A percentile compares a stretch with the other conserved stretches of the same genome.
phyloP scores from a whole-genome alignment of 1,140 invertebrate genomes.

The Streblospio benedicti region DNA sequence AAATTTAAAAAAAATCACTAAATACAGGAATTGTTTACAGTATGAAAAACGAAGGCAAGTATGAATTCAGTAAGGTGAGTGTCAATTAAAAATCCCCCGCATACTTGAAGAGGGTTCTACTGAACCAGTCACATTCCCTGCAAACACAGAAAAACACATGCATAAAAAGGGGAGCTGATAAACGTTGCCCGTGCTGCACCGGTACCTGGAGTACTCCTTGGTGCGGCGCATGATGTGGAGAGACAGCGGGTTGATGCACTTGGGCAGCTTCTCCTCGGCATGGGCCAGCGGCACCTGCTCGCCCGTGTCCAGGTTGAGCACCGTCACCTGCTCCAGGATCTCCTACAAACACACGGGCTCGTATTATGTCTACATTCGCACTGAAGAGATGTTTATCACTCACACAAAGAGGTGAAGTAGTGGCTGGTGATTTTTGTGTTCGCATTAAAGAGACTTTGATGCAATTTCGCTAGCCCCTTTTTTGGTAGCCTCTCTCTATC shows the following conservation, averaged over 20 bases:
- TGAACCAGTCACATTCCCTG: too few species aligned
- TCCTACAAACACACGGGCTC: slow-evolving; percentile 52
- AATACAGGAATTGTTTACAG: neutral
- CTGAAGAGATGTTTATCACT: slow-evolving; percentile 9
- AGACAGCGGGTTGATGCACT: slow-evolving; percentile 83
- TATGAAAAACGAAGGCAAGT: too few species aligned
- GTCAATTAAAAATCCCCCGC: too few species aligned
- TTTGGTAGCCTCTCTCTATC: too few species aligned
- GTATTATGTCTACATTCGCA: slow-evolving; percentile 10
- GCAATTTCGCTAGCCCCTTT: too few species aligned
- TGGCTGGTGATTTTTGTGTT: slow-evolving; percentile 17
- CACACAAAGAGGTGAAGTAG: slow-evolving; percentile 7
- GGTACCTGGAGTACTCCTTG: slow-evolving; percentile 71
- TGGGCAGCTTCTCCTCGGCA: slow-evolving; percentile 80
- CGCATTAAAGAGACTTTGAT: too few species aligned
- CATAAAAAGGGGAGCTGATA: too few species aligned
- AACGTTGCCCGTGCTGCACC: too few species aligned
- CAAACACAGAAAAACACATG: too few species aligned
- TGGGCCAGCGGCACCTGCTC: slow-evolving; percentile 77
- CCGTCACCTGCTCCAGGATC: slow-evolving; percentile 84
- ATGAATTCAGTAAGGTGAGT: too few species aligned
- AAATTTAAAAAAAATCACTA: neutral
- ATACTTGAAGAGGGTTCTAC: too few species aligned
- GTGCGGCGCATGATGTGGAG: slow-evolving; percentile 89
- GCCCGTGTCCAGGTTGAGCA: slow-evolving; percentile 87